phyloP scores from a whole-genome alignment of 2,888 invertebrate species.

The Atrina japonica region DNA sequence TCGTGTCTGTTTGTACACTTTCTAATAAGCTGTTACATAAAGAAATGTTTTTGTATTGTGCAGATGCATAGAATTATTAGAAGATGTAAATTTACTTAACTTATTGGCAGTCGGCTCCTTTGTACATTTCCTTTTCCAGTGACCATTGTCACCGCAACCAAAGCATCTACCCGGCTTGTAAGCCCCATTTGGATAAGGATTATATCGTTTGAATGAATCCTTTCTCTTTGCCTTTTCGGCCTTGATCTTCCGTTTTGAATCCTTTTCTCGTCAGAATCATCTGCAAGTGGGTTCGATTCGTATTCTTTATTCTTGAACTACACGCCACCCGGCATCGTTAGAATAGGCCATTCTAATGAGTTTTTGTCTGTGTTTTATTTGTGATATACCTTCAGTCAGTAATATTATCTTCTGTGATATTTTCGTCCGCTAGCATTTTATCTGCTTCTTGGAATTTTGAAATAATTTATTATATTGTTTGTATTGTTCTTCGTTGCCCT shows the following conservation, averaged over 20 bases:
- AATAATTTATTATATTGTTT: slow-evolving; percentile 12
- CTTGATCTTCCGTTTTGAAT: background rate
- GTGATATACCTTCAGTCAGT: background rate
- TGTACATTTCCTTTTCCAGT: no score
- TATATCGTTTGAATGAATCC: background rate
- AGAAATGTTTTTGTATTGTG: no score
- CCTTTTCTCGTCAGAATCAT: background rate
- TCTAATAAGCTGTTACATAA: no score
- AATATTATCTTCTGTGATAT: background rate
- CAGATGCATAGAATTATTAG: no score
- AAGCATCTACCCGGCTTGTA: background rate
- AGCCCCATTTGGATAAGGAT: background rate
- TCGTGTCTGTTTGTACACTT: no score
- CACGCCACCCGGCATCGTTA: background rate
- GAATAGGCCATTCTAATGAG: background rate
- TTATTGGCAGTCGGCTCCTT: no score
- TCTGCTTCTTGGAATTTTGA: no score
- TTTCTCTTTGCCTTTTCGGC: background rate
- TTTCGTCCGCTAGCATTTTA: background rate
- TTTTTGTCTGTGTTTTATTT: background rate
- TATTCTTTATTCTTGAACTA: no score
- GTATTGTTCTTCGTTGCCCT: slow-evolving; percentile 27
- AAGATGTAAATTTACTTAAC: no score
- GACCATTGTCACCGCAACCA: no score
- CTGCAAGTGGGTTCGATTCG: background rate